Conservation (phyloP, 2,888 invertebrate genomes). For the Kuschelorhynchus macadamiae region DNA sequence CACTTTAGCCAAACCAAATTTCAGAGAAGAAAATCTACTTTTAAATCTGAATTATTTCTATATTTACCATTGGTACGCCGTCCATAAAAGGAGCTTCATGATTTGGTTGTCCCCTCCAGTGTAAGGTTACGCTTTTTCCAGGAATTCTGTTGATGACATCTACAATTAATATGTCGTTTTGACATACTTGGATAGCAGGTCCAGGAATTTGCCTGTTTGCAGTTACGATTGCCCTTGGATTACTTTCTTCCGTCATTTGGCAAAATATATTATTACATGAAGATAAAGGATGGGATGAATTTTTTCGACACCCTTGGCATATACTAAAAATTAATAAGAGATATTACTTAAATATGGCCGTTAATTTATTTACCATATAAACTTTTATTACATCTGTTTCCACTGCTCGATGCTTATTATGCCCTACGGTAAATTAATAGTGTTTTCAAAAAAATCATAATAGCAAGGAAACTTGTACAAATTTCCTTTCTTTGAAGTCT, state of each 20-base stretch:
- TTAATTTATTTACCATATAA: too few species aligned
- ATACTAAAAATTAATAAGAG: slow-evolving; percentile 67
- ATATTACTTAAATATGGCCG: too few species aligned
- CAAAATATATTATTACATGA: slow-evolving; percentile 75
- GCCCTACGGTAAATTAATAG: too few species aligned
- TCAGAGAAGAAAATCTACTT: too few species aligned
- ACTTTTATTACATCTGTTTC: too few species aligned
- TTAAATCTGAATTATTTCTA: too few species aligned
- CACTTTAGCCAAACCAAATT: too few species aligned
- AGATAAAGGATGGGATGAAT: slow-evolving; percentile 64
- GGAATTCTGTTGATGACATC: slow-evolving; percentile 81
- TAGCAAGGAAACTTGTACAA: too few species aligned
- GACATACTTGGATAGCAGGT: slow-evolving; percentile 76
- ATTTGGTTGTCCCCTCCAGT: slow-evolving; percentile 86
- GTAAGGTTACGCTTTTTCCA: slow-evolving; percentile 78
- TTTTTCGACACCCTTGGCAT: slow-evolving; percentile 78
- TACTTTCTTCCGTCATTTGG: slow-evolving; percentile 73
- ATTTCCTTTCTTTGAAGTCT: too few species aligned
- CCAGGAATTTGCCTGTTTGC: slow-evolving; percentile 80
- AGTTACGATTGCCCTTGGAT: slow-evolving; percentile 74
- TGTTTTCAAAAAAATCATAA: too few species aligned
- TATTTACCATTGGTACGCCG: slow-evolving; percentile 79
- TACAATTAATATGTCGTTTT: slow-evolving; percentile 81
- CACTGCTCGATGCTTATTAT: too few species aligned
- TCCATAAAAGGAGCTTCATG: slow-evolving; percentile 81